phyloP scores from a whole-genome alignment of 1,140 invertebrate genomes.

The Gonioctena quinquepunctata region DNA sequence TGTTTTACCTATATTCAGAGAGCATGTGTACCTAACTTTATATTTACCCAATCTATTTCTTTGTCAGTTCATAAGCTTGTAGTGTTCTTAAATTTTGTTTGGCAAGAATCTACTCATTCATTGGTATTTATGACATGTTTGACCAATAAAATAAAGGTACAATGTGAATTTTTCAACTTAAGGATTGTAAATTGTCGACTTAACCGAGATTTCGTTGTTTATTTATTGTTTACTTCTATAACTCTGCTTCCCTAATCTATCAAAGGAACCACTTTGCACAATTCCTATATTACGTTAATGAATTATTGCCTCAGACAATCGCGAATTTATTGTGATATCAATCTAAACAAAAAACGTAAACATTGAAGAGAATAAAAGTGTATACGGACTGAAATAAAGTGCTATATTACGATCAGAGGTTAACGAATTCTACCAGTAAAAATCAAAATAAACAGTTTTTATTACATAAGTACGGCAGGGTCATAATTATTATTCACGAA shows the following conservation, averaged over 20 bases:
- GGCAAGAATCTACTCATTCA: background rate
- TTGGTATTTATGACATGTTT: too few species aligned
- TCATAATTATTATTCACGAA: background rate
- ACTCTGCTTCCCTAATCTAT: too few species aligned
- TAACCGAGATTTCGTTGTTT: too few species aligned
- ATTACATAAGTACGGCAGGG: slow-evolving; percentile 8
- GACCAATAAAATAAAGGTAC: too few species aligned
- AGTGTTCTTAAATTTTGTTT: background rate
- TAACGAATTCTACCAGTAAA: slow-evolving; percentile 1
- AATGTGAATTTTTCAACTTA: too few species aligned
- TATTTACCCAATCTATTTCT: too few species aligned
- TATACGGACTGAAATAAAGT: background rate
- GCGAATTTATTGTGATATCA: background rate
- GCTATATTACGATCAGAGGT: slow-evolving; percentile 1
- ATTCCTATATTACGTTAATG: too few species aligned
- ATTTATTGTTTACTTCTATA: too few species aligned
- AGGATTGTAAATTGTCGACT: too few species aligned
- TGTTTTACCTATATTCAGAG: too few species aligned
- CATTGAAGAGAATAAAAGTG: background rate
- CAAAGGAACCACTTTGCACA: too few species aligned
- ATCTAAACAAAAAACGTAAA: background rate
- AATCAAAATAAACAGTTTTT: slow-evolving; percentile 6
- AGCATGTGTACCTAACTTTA: too few species aligned
- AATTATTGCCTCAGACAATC: background rate
- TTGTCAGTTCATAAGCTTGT: background rate